These are phyloP conservation scores for Clarias laeviceps DNA, from an alignment of 2,797 vertebrate species.

Conservation along the genomic window DNA sequence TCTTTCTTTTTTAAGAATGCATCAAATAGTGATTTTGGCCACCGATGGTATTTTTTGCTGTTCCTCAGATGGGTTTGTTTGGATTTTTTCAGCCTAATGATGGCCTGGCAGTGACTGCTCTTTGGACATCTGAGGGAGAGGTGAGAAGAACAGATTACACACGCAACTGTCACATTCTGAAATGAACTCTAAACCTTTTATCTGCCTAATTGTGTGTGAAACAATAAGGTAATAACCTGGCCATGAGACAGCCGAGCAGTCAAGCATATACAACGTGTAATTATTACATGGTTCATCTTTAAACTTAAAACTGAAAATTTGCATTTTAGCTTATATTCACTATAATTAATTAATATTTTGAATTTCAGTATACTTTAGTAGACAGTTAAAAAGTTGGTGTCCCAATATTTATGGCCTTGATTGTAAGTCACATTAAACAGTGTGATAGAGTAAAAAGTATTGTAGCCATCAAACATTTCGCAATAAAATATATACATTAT, in stretches of 20 bases:
- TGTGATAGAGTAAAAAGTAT: neutral
- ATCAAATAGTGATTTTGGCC: neutral
- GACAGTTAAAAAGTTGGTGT: neutral
- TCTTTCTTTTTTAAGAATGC: neutral
- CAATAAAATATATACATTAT: neutral
- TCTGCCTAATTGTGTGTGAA: neutral
- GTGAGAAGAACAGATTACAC: neutral
- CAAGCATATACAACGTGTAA: neutral
- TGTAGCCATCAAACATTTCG: neutral
- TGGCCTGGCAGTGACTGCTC: too few species aligned
- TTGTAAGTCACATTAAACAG: neutral
- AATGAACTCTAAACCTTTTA: neutral
- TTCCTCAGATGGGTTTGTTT: neutral
- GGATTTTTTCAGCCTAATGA: too few species aligned
- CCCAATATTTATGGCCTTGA: neutral
- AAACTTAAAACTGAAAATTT: neutral
- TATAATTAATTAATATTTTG: neutral
- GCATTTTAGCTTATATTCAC: neutral
- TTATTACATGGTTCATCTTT: too few species aligned
- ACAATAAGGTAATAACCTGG: neutral
- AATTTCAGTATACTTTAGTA: neutral
- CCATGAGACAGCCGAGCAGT: neutral
- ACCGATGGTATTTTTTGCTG: neutral
- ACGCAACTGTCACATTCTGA: neutral
- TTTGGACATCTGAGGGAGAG: neutral